Evolutionary conservation across 2,113 vertebrate genomes (phyloP).

Genomic region (Pundamilia nyererei): DNA sequence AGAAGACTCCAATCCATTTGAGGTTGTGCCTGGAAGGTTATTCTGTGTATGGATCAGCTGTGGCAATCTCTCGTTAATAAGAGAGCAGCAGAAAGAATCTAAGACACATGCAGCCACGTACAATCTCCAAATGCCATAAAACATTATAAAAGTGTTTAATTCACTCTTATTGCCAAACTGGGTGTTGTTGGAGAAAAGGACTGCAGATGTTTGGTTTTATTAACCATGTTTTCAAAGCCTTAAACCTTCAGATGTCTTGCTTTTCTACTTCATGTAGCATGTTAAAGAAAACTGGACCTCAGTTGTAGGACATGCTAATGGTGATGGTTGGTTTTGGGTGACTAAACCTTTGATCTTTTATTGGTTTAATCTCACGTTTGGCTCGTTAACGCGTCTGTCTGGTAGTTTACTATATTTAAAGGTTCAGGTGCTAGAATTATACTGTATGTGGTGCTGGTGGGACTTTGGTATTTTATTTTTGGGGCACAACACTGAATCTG

Average conservation of each 20-base stretch:
- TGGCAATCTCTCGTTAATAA: neutral
- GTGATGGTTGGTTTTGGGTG: neutral
- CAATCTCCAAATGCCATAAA: neutral
- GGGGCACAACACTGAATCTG: neutral
- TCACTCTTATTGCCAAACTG: neutral
- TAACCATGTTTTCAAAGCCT: neutral
- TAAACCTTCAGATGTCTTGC: neutral
- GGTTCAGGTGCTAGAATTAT: neutral
- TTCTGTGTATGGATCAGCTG: neutral
- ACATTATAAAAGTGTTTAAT: neutral
- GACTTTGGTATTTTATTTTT: neutral
- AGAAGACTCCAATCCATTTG: neutral
- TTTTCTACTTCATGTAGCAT: neutral
- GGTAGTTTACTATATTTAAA: neutral
- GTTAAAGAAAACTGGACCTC: neutral
- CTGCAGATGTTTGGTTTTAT: neutral
- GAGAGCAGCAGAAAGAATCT: neutral
- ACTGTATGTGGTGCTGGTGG: neutral
- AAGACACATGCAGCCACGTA: accelerated
- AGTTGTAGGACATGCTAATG: neutral
- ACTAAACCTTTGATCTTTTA: neutral
- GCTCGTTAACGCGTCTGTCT: neutral
- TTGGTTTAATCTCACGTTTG: neutral
- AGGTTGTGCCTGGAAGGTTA: neutral
- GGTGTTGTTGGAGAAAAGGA: neutral